phyloP scores from a whole-genome alignment of 2,113 vertebrate genomes.

The Ginglymostoma cirratum region DNA sequence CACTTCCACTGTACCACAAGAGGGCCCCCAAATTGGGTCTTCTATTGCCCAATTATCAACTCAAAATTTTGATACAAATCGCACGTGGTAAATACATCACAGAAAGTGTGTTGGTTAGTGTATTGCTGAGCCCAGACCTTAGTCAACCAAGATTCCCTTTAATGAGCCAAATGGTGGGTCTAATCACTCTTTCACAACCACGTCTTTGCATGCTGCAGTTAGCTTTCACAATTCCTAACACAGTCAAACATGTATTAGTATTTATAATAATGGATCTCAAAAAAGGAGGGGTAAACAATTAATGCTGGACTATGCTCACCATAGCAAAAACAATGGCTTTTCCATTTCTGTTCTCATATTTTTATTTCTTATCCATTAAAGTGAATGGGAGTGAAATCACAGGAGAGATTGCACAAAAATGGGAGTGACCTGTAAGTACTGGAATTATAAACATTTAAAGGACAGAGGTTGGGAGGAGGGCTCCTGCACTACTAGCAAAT shows the following conservation, averaged over 20 bases:
- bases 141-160: not conserved
- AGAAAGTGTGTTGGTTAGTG: not conserved
- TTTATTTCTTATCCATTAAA: not conserved
- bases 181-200: not conserved
- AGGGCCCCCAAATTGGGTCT: not conserved
- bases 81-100: not conserved
- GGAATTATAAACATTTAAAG: not conserved
- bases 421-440: not conserved
- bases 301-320: not conserved
- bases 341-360: not conserved
- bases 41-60: not conserved
- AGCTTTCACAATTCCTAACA: not conserved
- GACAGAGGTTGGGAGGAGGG: not conserved
- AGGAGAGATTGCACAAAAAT: not conserved
- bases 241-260: not conserved
- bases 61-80: not conserved
- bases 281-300: not conserved
- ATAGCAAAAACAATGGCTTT: not conserved
- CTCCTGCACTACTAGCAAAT: not conserved
- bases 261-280: not conserved
- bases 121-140: not conserved
- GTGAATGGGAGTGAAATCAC: not conserved
- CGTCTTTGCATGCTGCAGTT: not conserved
- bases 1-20: no score
- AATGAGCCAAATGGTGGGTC: not conserved